Evolutionary conservation across 2,113 vertebrate genomes (phyloP), one percentile per base, ranked within the genome.

Genomic region (Mormyrus iriodes): DNA sequence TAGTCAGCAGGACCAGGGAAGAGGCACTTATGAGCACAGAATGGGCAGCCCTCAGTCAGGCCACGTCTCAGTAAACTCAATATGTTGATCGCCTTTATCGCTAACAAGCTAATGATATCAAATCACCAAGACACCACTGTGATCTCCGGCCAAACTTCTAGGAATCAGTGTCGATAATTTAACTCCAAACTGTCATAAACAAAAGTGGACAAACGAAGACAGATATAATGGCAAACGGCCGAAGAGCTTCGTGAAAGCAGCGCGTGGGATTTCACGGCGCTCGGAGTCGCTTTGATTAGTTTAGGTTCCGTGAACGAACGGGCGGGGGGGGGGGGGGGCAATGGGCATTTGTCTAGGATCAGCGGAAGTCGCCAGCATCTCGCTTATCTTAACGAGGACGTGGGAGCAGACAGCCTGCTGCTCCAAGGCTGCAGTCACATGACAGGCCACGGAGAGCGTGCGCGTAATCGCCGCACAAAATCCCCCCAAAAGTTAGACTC

Each of bases 391-490:
- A 15, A 46, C 73, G 9, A 39, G 88, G 9, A 44, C 17, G 39
- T 17, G 46, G 24, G 88, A 31, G 52, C 39, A 52, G 27, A 76
- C 51, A 73, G 13, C 51, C 46, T 52, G 15, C 31, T 12, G 52
- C 88, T 89, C 39, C 12, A n/a, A 61, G 88, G 42, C 79, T 52
- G 19, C 44, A 83, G 51, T 55, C 88, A 84, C 51, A 24, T 84
- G 73, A 27, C 35, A 31, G 7, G 53, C 88, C 3, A 46, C 58
- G 44, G 86, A n/a, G 51, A 83, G 48, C 39, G 35, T 35, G 24
- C 35, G 51, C 86, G 87, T 90, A 83, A 90, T 46, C 55, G 73
- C 82, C 31, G 52, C 73, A 52, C 87, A 88, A 90, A 90, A 83
- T 89, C 76, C 76, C 48, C 79, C 88, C 52, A 65, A 89, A 89